phyloP scores from a whole-genome alignment of 2,888 invertebrate species.

The Ligdia adustata region DNA sequence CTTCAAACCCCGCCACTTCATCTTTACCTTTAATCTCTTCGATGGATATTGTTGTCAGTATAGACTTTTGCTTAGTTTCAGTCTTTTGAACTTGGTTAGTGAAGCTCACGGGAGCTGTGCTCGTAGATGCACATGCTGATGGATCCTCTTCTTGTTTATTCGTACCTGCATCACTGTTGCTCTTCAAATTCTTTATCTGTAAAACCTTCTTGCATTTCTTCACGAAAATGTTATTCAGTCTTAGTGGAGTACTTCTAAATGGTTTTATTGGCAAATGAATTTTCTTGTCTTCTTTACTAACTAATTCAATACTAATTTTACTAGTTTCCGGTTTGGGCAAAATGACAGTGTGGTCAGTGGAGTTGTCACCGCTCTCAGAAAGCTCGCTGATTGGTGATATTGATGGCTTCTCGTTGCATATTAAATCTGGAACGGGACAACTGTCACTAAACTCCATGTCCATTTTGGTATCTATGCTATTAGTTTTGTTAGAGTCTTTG shows the following conservation, averaged over 20 bases:
- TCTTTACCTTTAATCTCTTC: conserved; percentile 60
- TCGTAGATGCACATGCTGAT: conserved; percentile 58
- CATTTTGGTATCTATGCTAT: conserved; percentile 58
- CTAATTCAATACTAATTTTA: conserved; percentile 29
- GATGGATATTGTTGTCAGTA: conserved; percentile 59
- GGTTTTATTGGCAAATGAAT: conserved; percentile 48
- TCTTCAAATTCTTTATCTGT: conserved; percentile 72
- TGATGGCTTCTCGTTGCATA: conserved; percentile 80
- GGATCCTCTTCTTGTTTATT: conserved; percentile 46
- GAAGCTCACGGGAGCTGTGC: conserved; percentile 62
- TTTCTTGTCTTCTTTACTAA: conserved; percentile 49
- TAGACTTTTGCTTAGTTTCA: conserved; percentile 33
- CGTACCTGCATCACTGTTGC: conserved; percentile 32
- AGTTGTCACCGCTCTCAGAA: conserved; percentile 75
- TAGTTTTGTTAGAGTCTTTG: conserved; percentile 60
- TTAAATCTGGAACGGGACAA: conserved; percentile 76
- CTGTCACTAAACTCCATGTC: conserved; percentile 74
- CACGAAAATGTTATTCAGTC: conserved; percentile 72
- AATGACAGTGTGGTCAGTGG: conserved; percentile 56
- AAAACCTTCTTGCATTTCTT: conserved; percentile 76
- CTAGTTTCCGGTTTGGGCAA: conserved; percentile 54
- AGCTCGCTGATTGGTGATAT: conserved; percentile 79
- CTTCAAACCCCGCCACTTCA: conserved; percentile 40
- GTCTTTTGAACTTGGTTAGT: conserved; percentile 53
- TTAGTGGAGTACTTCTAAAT: conserved; percentile 55